Evolutionary conservation across 2,888 invertebrate species (phyloP), one percentile per base, ranked within the genome.

Genomic region (Meloe dianella): DNA sequence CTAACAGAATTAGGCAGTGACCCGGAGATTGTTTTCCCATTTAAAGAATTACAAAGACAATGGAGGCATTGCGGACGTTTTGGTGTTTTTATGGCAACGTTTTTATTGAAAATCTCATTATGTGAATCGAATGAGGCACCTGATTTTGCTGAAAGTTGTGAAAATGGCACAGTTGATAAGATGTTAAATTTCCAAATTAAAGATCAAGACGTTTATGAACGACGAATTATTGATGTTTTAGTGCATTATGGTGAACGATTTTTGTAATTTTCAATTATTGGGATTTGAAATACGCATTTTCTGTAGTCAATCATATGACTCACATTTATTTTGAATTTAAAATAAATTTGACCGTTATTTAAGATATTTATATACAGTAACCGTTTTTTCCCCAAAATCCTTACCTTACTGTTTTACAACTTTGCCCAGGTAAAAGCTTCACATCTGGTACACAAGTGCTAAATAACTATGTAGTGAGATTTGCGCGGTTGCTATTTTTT

Each of bases 1-100:
- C 68, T 79, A 27, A 64, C 63, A 7, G 71, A 74, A 63, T 68
- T 77, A n/a, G 74, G 71, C 10, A 71, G 71, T 29, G 63, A 73
- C 20, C 56, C 66, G 3, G 72, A 74, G 1, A 63, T 73, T 22
- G 65, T 76, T 17, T 58, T 75, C 20, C 67, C 75, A 6, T 70
- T 72, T 9, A 63, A 73, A 32, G 67, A 73, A 47, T 66, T 79
- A 17, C 73, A 72, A 60, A 59, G 66, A 27, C 75, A 77, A 0
- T 79, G 78, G 78, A 73, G 58, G 29, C 68, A 70, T 22, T 77
- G 73, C 61, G 77, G 74, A 10, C 71, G 57, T 41, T 77, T 72
- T 30, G 78, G 78, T 2, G 24, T 78, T 32, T 63, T 71, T 17
- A 65, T 75, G 67, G 63, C 71, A 0, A 70, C 73, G 0, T 71